Conservation (phyloP, 2,797 vertebrate species). For the Oceanodroma leucorhoa region DNA sequence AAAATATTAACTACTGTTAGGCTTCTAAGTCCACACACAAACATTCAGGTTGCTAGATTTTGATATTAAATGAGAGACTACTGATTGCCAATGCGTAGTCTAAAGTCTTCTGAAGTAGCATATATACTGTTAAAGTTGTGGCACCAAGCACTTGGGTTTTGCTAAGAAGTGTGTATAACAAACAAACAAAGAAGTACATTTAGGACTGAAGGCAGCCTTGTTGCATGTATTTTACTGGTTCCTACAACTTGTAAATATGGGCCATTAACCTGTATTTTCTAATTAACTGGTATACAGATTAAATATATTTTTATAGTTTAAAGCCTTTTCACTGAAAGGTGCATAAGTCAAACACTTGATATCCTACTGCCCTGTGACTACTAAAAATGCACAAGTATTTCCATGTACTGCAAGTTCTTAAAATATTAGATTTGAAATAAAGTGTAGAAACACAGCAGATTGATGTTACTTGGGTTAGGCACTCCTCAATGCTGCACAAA, state of each 20-base stretch:
- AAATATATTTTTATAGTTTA: slow-evolving; percentile 50
- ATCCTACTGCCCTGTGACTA: slow-evolving; percentile 50
- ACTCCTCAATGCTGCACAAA: slow-evolving; percentile 62
- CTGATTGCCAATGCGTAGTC: slow-evolving; percentile 47
- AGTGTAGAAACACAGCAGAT: slow-evolving; percentile 60
- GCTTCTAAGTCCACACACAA: slow-evolving; percentile 60
- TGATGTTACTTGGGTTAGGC: slow-evolving; percentile 64
- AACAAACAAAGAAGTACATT: slow-evolving; percentile 28
- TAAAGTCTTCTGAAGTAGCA: slow-evolving; percentile 43
- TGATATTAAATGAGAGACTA: slow-evolving; percentile 57
- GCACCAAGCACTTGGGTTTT: slow-evolving; percentile 70
- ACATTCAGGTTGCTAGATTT: slow-evolving; percentile 48
- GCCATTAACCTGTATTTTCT: slow-evolving; percentile 40
- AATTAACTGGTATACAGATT: slow-evolving; percentile 35
- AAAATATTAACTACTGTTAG: slow-evolving; percentile 39
- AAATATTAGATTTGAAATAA: slow-evolving; percentile 60
- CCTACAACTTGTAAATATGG: slow-evolving; percentile 50
- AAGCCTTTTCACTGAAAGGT: slow-evolving; percentile 62
- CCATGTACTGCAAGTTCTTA: slow-evolving; percentile 47
- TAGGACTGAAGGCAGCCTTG: slow-evolving; percentile 72
- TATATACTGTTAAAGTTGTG: slow-evolving; percentile 44
- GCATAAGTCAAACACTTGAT: neutral
- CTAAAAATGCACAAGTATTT: slow-evolving; percentile 43
- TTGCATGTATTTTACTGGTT: slow-evolving; percentile 51
- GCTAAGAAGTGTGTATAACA: slow-evolving; percentile 42